Percentiles rank a stretch among this genome's conserved stretches.
These are phyloP conservation scores for Luperina testacea DNA, from an alignment of 2,888 invertebrate genomes.

Conservation along the genomic window DNA sequence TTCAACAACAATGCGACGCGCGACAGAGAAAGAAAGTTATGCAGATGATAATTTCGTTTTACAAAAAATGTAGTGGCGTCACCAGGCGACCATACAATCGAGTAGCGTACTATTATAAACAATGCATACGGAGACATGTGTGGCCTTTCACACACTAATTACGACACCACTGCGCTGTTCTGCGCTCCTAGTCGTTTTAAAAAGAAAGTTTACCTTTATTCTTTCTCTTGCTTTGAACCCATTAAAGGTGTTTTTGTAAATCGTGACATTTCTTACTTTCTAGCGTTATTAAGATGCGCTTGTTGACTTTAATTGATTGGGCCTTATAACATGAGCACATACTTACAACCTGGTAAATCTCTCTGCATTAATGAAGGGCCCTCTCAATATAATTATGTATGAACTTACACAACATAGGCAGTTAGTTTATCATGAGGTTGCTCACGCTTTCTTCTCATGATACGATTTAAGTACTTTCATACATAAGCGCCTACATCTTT, in stretches of 20 bases:
- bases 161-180: conserved; percentile 54
- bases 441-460: conserved; percentile 40
- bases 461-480: not conserved
- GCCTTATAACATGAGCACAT: conserved; percentile 13
- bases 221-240: conserved; percentile 45
- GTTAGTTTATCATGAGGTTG: conserved; percentile 23
- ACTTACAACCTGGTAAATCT: conserved; percentile 20
- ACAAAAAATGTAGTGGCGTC: conserved; percentile 32
- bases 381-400: conserved; percentile 23
- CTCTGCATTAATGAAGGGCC: conserved; percentile 36
- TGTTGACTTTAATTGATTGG: conserved; percentile 46
- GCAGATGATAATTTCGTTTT: conserved; percentile 20
- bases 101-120: conserved; percentile 38
- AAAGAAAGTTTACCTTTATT: conserved; percentile 61
- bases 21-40: not conserved
- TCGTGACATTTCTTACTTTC: conserved; percentile 56
- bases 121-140: conserved; percentile 55
- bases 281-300: conserved; percentile 31
- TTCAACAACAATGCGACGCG: not conserved
- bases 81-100: conserved; percentile 58
- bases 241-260: conserved; percentile 41
- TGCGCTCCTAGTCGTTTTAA: conserved; percentile 58
- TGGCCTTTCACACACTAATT: conserved; percentile 67
- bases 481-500: not conserved
- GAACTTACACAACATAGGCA: not conserved